These are phyloP conservation scores for Tragelaphus imberbis DNA, from an alignment of 2,113 vertebrate genomes.

Conservation along the genomic window DNA sequence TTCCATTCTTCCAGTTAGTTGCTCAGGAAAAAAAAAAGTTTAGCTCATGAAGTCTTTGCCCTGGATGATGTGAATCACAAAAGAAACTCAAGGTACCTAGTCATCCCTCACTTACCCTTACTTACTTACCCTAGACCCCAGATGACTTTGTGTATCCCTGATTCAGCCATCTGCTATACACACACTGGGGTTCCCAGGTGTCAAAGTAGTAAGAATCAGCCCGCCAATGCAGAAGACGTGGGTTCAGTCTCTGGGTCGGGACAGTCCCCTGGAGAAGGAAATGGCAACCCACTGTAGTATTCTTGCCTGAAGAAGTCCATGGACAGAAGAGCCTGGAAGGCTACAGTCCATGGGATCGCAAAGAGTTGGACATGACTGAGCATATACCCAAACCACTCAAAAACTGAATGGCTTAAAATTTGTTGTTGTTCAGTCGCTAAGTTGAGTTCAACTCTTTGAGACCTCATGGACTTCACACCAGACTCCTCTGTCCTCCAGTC, in stretches of 20 bases:
- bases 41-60: conserved; percentile 17
- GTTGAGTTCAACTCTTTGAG: not conserved
- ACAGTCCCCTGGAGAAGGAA: not conserved
- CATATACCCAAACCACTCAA: not conserved
- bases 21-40: not conserved
- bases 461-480: not conserved
- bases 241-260: not conserved
- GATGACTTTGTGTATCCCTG: not conserved
- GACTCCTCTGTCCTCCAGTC: not conserved
- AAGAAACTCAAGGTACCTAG: not conserved
- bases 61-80: not conserved
- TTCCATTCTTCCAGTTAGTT: conserved; percentile 18
- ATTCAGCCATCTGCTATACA: not conserved
- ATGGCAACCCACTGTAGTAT: not conserved
- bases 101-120: not conserved
- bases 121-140: not conserved
- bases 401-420: not conserved
- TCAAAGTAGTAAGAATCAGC: not conserved
- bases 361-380: not conserved
- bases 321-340: not conserved
- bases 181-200: not conserved
- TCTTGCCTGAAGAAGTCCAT: not conserved
- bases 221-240: not conserved
- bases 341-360: not conserved
- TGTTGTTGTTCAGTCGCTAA: not conserved